Conservation (phyloP, 2,113 vertebrate genomes). For the Cyanoderma ruficeps region DNA sequence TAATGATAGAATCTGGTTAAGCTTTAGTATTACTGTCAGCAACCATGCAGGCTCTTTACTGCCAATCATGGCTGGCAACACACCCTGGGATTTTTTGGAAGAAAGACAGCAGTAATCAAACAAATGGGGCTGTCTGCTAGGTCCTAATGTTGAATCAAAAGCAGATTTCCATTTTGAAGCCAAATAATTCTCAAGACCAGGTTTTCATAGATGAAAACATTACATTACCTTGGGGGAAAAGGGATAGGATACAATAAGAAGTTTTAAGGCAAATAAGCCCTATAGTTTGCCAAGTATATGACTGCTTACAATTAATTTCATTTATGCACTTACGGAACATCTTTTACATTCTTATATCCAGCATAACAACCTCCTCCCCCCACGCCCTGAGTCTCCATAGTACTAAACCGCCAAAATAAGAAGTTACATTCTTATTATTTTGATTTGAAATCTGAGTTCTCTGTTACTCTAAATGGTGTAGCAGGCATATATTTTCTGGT, state of each 20-base stretch:
- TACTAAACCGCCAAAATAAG: not conserved
- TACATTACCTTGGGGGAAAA: not conserved
- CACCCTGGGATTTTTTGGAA: not conserved
- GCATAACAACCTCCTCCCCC: not conserved
- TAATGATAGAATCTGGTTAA: not conserved
- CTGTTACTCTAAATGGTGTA: not conserved
- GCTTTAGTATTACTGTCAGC: not conserved
- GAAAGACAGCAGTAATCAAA: not conserved
- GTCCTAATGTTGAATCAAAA: constrained; percentile 13
- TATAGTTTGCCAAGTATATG: not conserved
- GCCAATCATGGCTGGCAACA: not conserved
- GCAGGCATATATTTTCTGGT: not conserved
- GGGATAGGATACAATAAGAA: not conserved
- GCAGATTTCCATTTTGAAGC: constrained; percentile 8
- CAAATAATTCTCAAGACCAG: constrained; percentile 25
- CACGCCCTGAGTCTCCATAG: not conserved
- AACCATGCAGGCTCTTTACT: not conserved
- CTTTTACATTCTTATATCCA: not conserved
- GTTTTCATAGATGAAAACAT: constrained; percentile 41
- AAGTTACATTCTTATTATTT: not conserved
- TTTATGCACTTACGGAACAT: not conserved
- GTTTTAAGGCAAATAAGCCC: constrained; percentile 8
- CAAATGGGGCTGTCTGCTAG: not conserved
- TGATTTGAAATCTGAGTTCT: not conserved
- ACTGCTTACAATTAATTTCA: not conserved